Evolutionary conservation across 1,140 invertebrate species (phyloP).

Genomic region (Gonioctena quinquepunctata): DNA sequence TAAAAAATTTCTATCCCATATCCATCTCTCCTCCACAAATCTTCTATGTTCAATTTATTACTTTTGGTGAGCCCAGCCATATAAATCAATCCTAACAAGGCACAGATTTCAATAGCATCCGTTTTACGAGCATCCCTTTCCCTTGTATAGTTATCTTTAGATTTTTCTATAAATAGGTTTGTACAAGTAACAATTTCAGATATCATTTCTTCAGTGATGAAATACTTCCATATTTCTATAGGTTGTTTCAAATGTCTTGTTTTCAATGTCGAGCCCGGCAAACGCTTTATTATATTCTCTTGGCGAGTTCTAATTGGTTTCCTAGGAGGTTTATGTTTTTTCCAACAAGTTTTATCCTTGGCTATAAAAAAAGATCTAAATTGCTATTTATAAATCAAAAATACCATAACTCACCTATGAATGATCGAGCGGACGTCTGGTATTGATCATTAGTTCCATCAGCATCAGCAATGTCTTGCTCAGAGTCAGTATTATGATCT

Average conservation of each 20-base stretch:
- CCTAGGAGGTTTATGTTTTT: too few species aligned
- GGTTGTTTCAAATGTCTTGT: background rate
- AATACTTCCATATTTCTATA: background rate
- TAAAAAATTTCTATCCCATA: constrained; percentile 55
- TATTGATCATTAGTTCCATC: too few species aligned
- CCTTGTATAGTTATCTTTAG: background rate
- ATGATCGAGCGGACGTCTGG: too few species aligned
- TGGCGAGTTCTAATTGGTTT: too few species aligned
- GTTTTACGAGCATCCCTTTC: constrained; percentile 8
- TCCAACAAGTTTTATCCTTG: too few species aligned
- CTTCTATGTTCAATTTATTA: constrained; percentile 16
- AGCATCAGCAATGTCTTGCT: too few species aligned
- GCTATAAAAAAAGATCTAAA: too few species aligned
- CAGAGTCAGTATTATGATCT: too few species aligned
- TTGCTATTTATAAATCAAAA: too few species aligned
- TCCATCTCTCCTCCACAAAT: constrained; percentile 49
- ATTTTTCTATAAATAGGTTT: constrained; percentile 17
- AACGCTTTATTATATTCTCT: too few species aligned
- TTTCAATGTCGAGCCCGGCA: too few species aligned
- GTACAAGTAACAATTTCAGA: constrained; percentile 4
- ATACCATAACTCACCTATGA: too few species aligned
- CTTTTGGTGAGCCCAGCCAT: constrained; percentile 11
- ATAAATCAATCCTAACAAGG: constrained; percentile 21
- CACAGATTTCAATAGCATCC: constrained; percentile 16
- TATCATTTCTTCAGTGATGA: background rate